phyloP scores from a whole-genome alignment of 2,888 invertebrate species.

The Camptogramma bilineatum region DNA sequence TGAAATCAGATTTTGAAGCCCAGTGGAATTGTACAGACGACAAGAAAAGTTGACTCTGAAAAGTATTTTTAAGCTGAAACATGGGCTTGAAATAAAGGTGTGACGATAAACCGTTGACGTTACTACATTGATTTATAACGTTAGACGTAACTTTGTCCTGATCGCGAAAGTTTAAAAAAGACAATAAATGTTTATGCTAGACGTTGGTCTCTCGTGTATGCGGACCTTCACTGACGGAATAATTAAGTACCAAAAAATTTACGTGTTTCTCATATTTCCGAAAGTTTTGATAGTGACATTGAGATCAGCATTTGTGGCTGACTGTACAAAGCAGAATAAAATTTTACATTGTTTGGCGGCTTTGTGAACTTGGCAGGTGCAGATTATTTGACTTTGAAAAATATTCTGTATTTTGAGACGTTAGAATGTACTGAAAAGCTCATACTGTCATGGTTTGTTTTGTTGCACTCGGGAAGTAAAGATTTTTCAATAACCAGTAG shows the following conservation, averaged over 20 bases:
- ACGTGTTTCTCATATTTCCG: not conserved
- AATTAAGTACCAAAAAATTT: not conserved
- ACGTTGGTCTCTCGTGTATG: not conserved
- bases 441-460: not conserved
- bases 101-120: too few species aligned
- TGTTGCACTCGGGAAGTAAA: not conserved
- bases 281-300: not conserved
- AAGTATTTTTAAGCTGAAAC: too few species aligned
- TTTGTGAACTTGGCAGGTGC: slow-evolving; percentile 14
- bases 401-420: slow-evolving; percentile 5
- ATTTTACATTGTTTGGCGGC: slow-evolving; percentile 34
- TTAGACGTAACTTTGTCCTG: too few species aligned
- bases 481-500: too few species aligned
- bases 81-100: too few species aligned
- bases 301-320: not conserved
- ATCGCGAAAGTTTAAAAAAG: too few species aligned
- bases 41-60: not conserved
- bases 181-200: not conserved
- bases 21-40: slow-evolving; percentile 11
- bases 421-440: not conserved
- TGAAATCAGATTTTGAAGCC: slow-evolving; percentile 15
- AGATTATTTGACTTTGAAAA: slow-evolving; percentile 9
- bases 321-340: slow-evolving; percentile 5
- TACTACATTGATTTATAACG: too few species aligned
- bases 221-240: not conserved